These are phyloP conservation scores for Microtus agrestis DNA, from an alignment of 2,797 vertebrate genomes.

Conservation along the genomic window DNA sequence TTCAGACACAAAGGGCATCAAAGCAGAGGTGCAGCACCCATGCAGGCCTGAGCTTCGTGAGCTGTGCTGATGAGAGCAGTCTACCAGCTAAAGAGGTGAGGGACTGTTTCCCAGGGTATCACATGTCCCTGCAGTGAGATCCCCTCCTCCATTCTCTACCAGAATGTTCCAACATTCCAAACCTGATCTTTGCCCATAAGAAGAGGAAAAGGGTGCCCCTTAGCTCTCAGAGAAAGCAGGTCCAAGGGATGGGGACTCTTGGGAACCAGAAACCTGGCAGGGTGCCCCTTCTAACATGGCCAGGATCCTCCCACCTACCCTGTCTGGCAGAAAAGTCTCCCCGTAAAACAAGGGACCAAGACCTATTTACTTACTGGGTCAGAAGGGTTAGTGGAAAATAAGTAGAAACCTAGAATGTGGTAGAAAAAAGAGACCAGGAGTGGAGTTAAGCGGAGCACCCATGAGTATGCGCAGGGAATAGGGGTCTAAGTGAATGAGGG, in stretches of 20 bases:
- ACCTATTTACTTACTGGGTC: conserved; percentile 92
- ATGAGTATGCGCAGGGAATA: not conserved
- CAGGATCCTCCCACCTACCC: not conserved
- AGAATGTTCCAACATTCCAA: not conserved
- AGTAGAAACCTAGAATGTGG: conserved; percentile 93
- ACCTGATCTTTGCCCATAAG: not conserved
- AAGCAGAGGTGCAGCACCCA: accelerated
- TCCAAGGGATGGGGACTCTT: not conserved
- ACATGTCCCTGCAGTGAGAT: not conserved
- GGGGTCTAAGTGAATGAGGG: not conserved
- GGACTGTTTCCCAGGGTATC: not conserved
- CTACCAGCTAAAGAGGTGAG: not conserved
- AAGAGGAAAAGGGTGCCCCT: not conserved
- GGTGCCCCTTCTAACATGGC: not conserved
- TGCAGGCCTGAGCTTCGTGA: not conserved
- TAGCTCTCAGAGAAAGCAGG: not conserved
- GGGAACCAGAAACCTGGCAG: not conserved
- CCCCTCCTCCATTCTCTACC: not conserved
- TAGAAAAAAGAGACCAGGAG: not conserved
- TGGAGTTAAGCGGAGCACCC: not conserved
- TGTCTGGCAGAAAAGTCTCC: not conserved
- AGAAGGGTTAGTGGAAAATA: conserved; percentile 95
- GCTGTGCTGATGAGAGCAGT: not conserved
- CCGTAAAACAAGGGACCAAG: not conserved
- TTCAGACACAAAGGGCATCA: not conserved